Percentiles rank a stretch among this genome's conserved stretches.
Conservation (phyloP, 2,113 vertebrate species). For the Furnarius figulus region DNA sequence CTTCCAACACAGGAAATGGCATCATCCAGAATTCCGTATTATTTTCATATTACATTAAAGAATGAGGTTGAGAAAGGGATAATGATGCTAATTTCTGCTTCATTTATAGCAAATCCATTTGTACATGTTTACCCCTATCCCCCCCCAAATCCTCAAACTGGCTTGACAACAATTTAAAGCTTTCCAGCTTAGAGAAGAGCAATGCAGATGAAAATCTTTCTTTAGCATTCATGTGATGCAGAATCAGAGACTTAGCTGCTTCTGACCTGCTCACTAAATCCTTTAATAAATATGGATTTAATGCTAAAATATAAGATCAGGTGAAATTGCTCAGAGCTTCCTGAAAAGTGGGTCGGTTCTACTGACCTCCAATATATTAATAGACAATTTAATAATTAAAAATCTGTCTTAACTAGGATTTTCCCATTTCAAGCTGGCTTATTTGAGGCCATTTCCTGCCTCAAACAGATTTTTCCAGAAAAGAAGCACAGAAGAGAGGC, state of each 20-base stretch:
- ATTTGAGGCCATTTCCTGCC: neutral
- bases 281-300: slow-evolving; percentile 63
- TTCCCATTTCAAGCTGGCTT: slow-evolving; percentile 15
- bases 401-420: slow-evolving; percentile 15
- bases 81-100: slow-evolving; percentile 32
- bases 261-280: slow-evolving; percentile 45
- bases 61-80: neutral
- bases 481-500: neutral
- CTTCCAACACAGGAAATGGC: neutral
- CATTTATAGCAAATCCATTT: slow-evolving; percentile 43
- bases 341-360: slow-evolving; percentile 32
- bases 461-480: neutral
- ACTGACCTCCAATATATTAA: slow-evolving; percentile 44
- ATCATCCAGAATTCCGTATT: neutral
- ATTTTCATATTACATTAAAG: slow-evolving; percentile 42
- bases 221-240: slow-evolving; percentile 43
- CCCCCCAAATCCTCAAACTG: neutral
- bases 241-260: slow-evolving; percentile 20
- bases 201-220: neutral
- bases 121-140: neutral
- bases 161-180: neutral
- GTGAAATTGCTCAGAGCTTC: slow-evolving; percentile 39
- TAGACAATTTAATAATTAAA: slow-evolving; percentile 54
- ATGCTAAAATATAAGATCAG: slow-evolving; percentile 42
- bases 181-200: neutral